A percentile compares a stretch with the other conserved stretches of the same genome.
phyloP scores from a whole-genome alignment of 2,113 vertebrate genomes.

The Gymnobelideus leadbeateri region DNA sequence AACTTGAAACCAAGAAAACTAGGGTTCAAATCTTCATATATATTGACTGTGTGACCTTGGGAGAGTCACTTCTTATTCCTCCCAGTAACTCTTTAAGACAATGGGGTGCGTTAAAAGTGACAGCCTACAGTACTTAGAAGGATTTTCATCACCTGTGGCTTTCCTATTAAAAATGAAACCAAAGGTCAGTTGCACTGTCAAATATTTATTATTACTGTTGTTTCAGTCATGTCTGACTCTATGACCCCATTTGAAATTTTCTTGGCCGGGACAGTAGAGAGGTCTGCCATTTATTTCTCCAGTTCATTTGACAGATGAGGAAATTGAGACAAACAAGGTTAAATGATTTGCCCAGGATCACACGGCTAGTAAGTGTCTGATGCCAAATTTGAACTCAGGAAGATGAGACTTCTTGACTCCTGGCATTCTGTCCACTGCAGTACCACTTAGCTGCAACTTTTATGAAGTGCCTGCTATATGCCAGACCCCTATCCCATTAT shows the following conservation, averaged over 20 bases:
- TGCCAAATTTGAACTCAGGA: neutral
- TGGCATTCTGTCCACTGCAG: too few relatives aligned
- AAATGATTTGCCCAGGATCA: neutral
- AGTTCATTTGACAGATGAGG: neutral
- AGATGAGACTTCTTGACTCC: neutral
- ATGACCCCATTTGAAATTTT: neutral
- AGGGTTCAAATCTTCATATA: neutral
- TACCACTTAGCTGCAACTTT: too few relatives aligned
- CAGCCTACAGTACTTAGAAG: neutral
- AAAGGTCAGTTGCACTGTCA: neutral
- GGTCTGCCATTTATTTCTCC: neutral
- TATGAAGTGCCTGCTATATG: too few relatives aligned
- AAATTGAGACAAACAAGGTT: neutral
- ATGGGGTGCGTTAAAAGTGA: neutral
- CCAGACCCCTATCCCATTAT: too few relatives aligned
- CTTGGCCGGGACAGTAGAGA: neutral
- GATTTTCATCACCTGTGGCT: neutral
- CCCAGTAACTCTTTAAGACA: neutral
- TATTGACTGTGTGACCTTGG: too few relatives aligned
- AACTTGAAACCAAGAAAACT: neutral
- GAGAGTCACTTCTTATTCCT: too few relatives aligned
- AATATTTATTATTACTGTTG: neutral
- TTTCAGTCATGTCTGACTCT: neutral
- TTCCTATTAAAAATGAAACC: neutral
- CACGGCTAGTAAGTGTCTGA: neutral